Evolutionary conservation across 2,888 invertebrate genomes (phyloP), one percentile per base, ranked within the genome.

Genomic region (Dryomyza anilis): DNA sequence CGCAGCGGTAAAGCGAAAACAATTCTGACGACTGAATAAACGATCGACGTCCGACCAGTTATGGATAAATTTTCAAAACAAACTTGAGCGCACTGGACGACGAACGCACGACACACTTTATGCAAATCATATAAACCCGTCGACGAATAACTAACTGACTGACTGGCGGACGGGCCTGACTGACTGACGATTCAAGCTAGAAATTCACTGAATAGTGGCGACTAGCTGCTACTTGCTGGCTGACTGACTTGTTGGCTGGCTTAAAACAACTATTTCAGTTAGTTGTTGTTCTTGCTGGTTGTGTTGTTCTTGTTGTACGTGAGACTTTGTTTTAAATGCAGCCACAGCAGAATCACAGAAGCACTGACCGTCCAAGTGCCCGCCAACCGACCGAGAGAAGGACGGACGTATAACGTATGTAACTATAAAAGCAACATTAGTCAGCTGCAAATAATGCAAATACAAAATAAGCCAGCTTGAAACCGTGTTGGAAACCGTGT

Each of bases 31-130:
- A 50, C 46, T 21, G 21, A 21, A 16, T 25, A 45, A n/a, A 29
- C 30, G 19, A 46, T n/a, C n/a, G n/a, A n/a, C n/a, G n/a, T n/a
- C n/a, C 29, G 46, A 46, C 45, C 46, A 30, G 46, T 46, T 55
- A 46, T 21, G 16, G 27, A 36, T n/a, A 23, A 21, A 59, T n/a
- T 43, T 33, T 33, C 46, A 46, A 48, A 33, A 46, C 46, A 21
- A 59, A 48, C 59, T 33, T 33, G 19, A 46, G 33, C 59, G 46
- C 33, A 59, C 48, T 59, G n/a, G 21, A 33, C 46, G 48, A 30
- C 21, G 63, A 59, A 63, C 48, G 59, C 55, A 53, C 39, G 58
- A 66, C 60, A 66, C 63, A 66, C 53, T 66, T 66, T 66, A 66
- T 66, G 63, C 55, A 66, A 66, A 66, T 61, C 45, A 27, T 33